phyloP scores from a whole-genome alignment of 2,797 vertebrate genomes.

The Emydoidea blandingii region DNA sequence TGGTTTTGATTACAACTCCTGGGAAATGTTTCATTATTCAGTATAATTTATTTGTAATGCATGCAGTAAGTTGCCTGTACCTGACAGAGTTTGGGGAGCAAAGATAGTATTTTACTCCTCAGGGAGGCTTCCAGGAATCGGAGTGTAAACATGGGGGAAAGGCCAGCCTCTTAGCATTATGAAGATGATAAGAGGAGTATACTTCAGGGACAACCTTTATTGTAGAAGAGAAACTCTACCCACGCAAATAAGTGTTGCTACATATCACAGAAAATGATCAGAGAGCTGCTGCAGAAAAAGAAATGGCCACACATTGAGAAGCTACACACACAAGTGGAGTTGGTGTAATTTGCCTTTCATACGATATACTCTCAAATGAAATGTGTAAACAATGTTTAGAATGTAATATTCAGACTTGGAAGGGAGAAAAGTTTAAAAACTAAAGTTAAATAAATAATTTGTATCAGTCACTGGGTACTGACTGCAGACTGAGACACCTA shows the following conservation, averaged over 20 bases:
- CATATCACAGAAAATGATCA: neutral
- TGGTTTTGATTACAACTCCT: rapidly evolving
- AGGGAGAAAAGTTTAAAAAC: neutral
- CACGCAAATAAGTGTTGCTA: neutral
- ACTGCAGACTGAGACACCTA: neutral
- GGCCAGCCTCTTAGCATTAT: neutral
- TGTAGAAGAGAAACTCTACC: neutral
- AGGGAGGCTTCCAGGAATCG: neutral
- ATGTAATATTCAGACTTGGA: neutral
- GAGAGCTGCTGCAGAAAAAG: neutral
- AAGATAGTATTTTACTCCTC: neutral
- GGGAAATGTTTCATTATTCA: rapidly evolving
- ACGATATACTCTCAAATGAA: neutral
- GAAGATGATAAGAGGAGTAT: neutral
- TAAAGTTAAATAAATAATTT: neutral
- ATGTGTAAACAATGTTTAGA: rapidly evolving
- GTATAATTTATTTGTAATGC: rapidly evolving
- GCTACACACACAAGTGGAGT: rapidly evolving
- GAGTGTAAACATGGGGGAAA: neutral
- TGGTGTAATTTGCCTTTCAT: neutral
- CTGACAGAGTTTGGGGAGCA: rapidly evolving
- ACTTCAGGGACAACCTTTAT: neutral
- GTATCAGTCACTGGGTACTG: neutral
- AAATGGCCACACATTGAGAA: rapidly evolving
- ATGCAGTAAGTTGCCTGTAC: neutral